These are phyloP conservation scores for Lathronympha strigana DNA, from an alignment of 2,888 invertebrate genomes.

Conservation along the genomic window DNA sequence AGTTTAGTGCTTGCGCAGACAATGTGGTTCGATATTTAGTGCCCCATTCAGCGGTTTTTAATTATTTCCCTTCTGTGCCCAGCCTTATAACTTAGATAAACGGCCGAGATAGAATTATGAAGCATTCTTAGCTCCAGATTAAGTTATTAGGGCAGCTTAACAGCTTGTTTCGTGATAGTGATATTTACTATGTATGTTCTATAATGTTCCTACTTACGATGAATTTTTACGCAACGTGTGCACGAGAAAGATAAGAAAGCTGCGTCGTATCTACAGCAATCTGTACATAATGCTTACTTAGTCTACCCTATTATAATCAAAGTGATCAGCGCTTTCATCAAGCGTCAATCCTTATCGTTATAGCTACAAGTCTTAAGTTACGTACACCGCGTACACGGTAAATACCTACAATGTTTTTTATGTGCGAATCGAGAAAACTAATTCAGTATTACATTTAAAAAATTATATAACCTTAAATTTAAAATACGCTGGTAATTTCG, in stretches of 20 bases:
- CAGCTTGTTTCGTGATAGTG: constrained; percentile 26
- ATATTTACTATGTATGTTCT: constrained; percentile 15
- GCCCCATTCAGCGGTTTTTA: constrained; percentile 67
- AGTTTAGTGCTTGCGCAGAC: constrained; percentile 51
- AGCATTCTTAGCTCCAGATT: constrained; percentile 37
- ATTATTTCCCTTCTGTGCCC: constrained; percentile 58
- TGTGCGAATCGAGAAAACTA: too few relatives aligned
- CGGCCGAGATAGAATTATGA: constrained; percentile 58
- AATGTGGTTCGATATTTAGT: constrained; percentile 64
- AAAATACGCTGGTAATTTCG: too few relatives aligned
- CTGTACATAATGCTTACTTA: too few relatives aligned
- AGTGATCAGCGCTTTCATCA: too few relatives aligned
- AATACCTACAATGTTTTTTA: too few relatives aligned
- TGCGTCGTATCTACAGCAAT: background rate
- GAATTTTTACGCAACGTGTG: background rate
- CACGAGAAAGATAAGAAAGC: constrained; percentile 2
- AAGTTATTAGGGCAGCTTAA: constrained; percentile 32
- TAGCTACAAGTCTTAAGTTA: too few relatives aligned
- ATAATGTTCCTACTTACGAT: constrained; percentile 4
- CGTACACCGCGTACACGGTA: too few relatives aligned
- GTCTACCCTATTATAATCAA: too few relatives aligned
- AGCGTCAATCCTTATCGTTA: too few relatives aligned
- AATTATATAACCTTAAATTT: too few relatives aligned
- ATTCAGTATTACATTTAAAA: too few relatives aligned
- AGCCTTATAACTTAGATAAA: constrained; percentile 58